These are phyloP conservation scores for Neocloeon triangulifer DNA, from an alignment of 1,140 invertebrate genomes.

Conservation along the genomic window DNA sequence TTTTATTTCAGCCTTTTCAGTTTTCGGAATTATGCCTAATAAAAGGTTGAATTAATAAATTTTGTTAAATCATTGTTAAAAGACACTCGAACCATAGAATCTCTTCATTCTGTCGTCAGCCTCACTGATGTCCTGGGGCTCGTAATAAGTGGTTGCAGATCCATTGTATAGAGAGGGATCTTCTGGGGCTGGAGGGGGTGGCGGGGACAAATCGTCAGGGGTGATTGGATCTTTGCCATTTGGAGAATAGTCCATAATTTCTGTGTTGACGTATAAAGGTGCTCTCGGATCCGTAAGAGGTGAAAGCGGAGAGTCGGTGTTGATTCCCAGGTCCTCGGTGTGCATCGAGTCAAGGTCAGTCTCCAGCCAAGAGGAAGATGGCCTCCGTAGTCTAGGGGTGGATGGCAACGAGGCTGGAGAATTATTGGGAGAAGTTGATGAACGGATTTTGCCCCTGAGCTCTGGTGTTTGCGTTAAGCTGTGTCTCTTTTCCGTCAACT, in stretches of 20 bases:
- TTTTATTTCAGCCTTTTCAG: slow-evolving; percentile 72
- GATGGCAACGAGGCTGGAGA: no score
- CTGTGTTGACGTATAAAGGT: slow-evolving; percentile 22
- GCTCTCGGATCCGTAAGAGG: slow-evolving; percentile 11
- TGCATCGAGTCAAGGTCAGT: slow-evolving; percentile 66
- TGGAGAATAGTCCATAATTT: slow-evolving; percentile 8
- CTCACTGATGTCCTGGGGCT: slow-evolving; percentile 22
- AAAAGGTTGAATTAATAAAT: no score
- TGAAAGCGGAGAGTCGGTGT: no score
- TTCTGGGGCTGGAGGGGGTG: slow-evolving; percentile 1
- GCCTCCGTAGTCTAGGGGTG: no score
- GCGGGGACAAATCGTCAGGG: slow-evolving; percentile 1
- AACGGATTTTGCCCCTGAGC: no score
- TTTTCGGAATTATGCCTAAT: slow-evolving; percentile 49
- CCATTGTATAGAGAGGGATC: background rate
- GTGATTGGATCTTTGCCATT: no score
- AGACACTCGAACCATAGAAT: slow-evolving; percentile 23
- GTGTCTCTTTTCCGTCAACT: slow-evolving; percentile 52
- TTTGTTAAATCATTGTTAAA: slow-evolving; percentile 2
- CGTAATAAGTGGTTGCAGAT: background rate
- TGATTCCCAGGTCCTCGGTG: slow-evolving; percentile 31
- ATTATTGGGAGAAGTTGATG: no score
- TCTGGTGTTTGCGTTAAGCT: no score
- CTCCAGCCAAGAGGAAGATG: slow-evolving; percentile 67
- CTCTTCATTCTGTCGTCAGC: slow-evolving; percentile 32